Percentiles rank a stretch among this genome's conserved stretches.
These are phyloP conservation scores for Desmodus rotundus DNA, from an alignment of 2,113 vertebrate genomes.

Conservation along the genomic window DNA sequence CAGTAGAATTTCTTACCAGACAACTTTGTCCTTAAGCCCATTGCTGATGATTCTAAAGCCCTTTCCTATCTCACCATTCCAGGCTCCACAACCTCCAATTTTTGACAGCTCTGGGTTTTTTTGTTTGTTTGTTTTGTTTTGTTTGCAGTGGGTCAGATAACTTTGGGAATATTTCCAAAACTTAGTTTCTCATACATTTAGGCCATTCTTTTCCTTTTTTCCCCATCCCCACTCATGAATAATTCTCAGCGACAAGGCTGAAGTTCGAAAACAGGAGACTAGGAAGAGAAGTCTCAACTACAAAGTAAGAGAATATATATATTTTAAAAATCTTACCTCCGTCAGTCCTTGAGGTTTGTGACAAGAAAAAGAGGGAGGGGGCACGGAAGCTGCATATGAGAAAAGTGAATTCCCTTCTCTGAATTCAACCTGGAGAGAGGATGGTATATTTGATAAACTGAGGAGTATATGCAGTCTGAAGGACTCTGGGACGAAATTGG, in stretches of 20 bases:
- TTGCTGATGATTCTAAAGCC: background rate
- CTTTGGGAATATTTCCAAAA: background rate
- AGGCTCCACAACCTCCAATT: background rate
- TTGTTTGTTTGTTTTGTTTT: no score
- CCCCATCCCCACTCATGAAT: background rate
- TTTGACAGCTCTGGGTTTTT: background rate
- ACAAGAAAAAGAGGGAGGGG: background rate
- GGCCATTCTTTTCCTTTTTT: background rate
- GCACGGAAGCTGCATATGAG: background rate
- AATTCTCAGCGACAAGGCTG: background rate
- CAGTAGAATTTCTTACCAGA: background rate
- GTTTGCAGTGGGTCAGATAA: background rate
- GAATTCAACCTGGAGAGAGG: background rate
- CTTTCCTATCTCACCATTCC: background rate
- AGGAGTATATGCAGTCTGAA: background rate
- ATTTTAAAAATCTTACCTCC: background rate
- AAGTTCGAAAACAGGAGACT: background rate
- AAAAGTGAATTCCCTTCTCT: background rate
- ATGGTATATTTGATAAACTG: background rate
- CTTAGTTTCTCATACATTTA: background rate
- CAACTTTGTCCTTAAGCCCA: background rate
- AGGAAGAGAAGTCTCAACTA: background rate
- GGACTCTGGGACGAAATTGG: background rate
- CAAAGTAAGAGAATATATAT: background rate
- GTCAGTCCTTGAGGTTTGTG: background rate